These are phyloP conservation scores for Drosophila varians DNA, from an alignment of 1,140 invertebrate species.

Conservation along the genomic window DNA sequence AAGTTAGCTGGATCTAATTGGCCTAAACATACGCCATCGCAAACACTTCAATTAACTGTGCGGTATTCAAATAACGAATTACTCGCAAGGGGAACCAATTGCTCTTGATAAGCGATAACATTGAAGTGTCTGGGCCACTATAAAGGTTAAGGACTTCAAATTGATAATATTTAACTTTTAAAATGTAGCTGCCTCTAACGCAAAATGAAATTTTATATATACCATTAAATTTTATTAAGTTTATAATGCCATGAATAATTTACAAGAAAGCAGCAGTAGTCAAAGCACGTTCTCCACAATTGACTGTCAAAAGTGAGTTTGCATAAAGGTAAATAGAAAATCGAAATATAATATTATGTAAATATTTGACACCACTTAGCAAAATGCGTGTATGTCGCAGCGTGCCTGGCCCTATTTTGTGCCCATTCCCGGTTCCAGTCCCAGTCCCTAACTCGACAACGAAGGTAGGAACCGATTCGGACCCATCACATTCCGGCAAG, in stretches of 20 bases:
- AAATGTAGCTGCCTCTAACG: too few species aligned
- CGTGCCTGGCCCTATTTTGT: constrained; percentile 32
- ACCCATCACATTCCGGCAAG: constrained; percentile 15
- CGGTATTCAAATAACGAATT: constrained; percentile 24
- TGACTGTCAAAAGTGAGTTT: constrained; percentile 37
- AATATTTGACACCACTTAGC: constrained; percentile 81
- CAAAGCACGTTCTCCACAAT: constrained; percentile 9
- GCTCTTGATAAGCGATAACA: not conserved
- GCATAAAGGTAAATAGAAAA: constrained; percentile 70
- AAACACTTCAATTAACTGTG: constrained; percentile 61
- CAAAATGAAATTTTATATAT: too few species aligned
- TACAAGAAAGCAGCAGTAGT: not conserved
- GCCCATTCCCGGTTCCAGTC: not conserved
- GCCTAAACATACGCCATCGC: too few species aligned
- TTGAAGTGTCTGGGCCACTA: constrained; percentile 4
- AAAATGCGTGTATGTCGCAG: constrained; percentile 48
- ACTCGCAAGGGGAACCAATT: constrained; percentile 10
- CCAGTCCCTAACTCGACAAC: constrained; percentile 6
- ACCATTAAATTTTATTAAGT: not conserved
- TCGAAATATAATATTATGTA: constrained; percentile 77
- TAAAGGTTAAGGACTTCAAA: not conserved
- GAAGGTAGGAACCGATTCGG: constrained; percentile 23
- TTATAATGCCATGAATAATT: not conserved
- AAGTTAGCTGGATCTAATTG: constrained; percentile 50
- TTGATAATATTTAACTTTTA: not conserved